These are phyloP conservation scores for Willisornis vidua DNA, from an alignment of 2,113 vertebrate species.

Conservation along the genomic window DNA sequence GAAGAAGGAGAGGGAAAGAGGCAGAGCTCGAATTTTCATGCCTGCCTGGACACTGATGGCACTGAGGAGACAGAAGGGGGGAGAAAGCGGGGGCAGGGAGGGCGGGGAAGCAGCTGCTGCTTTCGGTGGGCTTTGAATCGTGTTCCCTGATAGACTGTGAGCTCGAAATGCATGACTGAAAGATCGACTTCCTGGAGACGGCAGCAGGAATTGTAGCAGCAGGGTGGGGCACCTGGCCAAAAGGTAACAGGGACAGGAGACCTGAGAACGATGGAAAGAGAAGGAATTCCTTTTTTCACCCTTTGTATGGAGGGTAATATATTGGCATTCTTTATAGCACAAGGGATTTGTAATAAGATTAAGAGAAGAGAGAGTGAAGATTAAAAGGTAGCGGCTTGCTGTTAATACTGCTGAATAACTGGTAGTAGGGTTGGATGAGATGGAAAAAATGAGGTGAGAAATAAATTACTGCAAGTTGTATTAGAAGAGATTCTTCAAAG, in stretches of 20 bases:
- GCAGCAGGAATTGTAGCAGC: neutral
- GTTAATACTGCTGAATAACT: neutral
- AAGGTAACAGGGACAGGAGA: neutral
- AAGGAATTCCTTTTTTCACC: neutral
- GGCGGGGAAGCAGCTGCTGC: neutral
- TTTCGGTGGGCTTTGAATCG: neutral
- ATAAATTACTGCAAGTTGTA: neutral
- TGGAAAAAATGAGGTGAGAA: neutral
- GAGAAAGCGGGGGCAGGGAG: accelerated
- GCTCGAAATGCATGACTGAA: accelerated
- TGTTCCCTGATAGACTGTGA: neutral
- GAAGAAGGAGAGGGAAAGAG: neutral
- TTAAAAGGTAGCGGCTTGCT: neutral
- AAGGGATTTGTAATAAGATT: neutral
- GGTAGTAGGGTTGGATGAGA: neutral
- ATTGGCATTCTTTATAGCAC: neutral
- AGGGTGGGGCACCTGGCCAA: neutral
- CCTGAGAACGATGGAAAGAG: neutral
- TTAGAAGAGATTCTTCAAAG: neutral
- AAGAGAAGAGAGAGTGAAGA: neutral
- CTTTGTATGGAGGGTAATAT: neutral
- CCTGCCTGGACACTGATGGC: neutral
- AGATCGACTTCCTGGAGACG: neutral
- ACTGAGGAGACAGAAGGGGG: neutral
- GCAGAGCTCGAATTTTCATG: neutral